Conservation (phyloP, 2,113 vertebrate species). For the Deroptyus accipitrinus region DNA sequence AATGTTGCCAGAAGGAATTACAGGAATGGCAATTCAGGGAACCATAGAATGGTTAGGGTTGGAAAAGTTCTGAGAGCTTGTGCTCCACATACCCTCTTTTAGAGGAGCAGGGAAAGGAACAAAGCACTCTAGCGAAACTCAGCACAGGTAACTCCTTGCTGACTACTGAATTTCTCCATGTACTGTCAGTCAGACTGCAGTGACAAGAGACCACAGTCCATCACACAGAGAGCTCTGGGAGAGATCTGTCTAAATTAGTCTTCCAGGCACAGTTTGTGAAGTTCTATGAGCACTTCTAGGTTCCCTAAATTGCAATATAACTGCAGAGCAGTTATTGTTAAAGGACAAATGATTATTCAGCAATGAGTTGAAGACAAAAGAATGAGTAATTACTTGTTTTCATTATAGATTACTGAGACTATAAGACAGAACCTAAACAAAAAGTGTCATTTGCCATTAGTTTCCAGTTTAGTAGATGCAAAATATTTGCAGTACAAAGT, state of each 20-base stretch:
- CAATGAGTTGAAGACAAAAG: neutral
- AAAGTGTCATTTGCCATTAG: neutral
- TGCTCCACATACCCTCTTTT: neutral
- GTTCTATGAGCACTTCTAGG: neutral
- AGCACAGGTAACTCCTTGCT: neutral
- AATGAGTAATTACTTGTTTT: neutral
- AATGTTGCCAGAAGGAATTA: neutral
- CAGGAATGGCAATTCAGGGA: neutral
- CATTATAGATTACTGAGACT: neutral
- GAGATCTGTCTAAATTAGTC: neutral
- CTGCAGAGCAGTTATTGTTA: neutral
- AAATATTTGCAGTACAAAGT: neutral
- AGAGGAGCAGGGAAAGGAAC: neutral
- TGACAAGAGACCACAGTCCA: neutral
- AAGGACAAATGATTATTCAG: neutral
- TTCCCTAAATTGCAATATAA: neutral
- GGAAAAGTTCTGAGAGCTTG: neutral
- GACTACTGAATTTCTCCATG: neutral
- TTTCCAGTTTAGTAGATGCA: neutral
- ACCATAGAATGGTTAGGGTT: neutral
- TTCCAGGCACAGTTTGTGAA: neutral
- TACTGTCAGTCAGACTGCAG: neutral
- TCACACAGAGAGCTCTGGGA: neutral
- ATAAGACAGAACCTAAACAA: neutral
- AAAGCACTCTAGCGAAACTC: neutral